phyloP scores from a whole-genome alignment of 2,797 vertebrate genomes.

The Phyllotis vaccarum region DNA sequence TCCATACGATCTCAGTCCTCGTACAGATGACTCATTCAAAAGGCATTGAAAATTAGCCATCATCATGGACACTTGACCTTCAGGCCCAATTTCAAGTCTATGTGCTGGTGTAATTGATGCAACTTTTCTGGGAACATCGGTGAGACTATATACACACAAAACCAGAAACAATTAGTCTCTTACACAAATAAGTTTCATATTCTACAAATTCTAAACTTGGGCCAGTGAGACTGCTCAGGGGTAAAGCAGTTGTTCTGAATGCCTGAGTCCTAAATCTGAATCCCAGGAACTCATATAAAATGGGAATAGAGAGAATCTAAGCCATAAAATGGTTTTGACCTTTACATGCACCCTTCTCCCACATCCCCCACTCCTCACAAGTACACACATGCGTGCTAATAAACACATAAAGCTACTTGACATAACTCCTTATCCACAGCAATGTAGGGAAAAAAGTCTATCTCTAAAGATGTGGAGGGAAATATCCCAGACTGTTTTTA shows the following conservation, averaged over 20 bases:
- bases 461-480: constrained; percentile 21
- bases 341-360: fast-evolving
- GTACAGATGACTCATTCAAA: constrained; percentile 45
- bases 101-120: background rate
- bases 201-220: background rate
- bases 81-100: background rate
- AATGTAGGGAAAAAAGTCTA: background rate
- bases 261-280: too few relatives aligned
- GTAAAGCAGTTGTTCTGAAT: background rate
- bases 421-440: background rate
- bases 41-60: background rate
- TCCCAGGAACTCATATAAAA: background rate
- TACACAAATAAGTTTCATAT: background rate
- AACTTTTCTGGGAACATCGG: constrained; percentile 28
- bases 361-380: background rate
- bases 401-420: background rate
- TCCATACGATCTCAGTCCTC: background rate
- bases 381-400: background rate
- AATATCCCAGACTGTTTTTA: background rate
- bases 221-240: background rate
- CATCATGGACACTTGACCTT: background rate
- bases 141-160: background rate
- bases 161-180: background rate
- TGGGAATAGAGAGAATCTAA: background rate
- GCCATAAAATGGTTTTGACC: background rate